These are phyloP conservation scores for Acanthosepion pharaonis DNA, from an alignment of 2,888 invertebrate genomes.

Conservation along the genomic window DNA sequence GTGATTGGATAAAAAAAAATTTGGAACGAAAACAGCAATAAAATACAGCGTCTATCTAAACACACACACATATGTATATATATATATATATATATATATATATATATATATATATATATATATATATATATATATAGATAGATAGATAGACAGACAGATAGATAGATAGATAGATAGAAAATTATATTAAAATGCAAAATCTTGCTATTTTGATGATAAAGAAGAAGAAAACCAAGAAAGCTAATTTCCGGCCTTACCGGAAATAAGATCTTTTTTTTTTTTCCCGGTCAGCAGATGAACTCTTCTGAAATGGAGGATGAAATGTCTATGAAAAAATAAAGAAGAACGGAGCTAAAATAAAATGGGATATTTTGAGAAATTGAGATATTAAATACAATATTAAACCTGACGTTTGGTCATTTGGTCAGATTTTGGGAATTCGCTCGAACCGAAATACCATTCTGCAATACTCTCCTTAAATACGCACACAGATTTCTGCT, in stretches of 20 bases:
- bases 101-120: background rate
- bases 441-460: too few relatives aligned
- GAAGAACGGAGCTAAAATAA: background rate
- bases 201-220: background rate
- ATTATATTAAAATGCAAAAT: background rate
- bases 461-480: too few relatives aligned
- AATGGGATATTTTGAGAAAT: background rate
- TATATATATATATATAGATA: background rate
- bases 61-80: background rate
- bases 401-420: too few relatives aligned
- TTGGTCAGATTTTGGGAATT: too few relatives aligned
- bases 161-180: background rate
- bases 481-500: too few relatives aligned
- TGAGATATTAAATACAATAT: background rate
- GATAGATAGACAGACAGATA: background rate
- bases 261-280: background rate
- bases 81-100: background rate
- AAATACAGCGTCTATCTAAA: too few relatives aligned
- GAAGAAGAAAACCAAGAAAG: background rate
- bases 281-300: background rate
- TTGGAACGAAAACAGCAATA: too few relatives aligned
- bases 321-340: background rate
- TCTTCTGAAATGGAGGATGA: background rate
- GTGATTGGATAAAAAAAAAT: too few relatives aligned
- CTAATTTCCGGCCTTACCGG: background rate